phyloP scores from a whole-genome alignment of 2,888 invertebrate species.

The Thera britannica region DNA sequence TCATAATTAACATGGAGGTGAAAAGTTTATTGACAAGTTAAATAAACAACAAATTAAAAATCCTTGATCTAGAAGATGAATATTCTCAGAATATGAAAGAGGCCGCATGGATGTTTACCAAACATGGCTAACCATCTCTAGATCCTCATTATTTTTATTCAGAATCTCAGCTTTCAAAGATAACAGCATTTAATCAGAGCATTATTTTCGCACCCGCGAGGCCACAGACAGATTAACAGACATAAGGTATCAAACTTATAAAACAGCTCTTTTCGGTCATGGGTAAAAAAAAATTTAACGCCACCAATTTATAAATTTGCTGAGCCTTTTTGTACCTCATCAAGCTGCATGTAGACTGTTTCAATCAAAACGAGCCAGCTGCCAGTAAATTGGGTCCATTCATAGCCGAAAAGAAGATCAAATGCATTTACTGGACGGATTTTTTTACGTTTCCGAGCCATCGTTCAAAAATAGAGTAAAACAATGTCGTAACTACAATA shows the following conservation, averaged over 20 bases:
- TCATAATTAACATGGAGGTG: background rate
- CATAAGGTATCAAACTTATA: too few relatives aligned
- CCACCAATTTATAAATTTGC: background rate
- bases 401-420: constrained; percentile 54
- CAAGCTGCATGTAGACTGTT: constrained; percentile 29
- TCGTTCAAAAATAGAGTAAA: constrained; percentile 39
- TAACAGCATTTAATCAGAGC: too few relatives aligned
- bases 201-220: too few relatives aligned
- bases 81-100: too few relatives aligned
- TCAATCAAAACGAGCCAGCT: constrained; percentile 47
- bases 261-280: too few relatives aligned
- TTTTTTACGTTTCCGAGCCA: constrained; percentile 47
- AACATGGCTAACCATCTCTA: too few relatives aligned
- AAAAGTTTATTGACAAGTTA: background rate
- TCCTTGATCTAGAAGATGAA: too few relatives aligned
- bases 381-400: constrained; percentile 56
- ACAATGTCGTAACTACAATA: constrained; percentile 45
- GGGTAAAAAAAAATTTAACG: too few relatives aligned
- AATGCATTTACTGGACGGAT: constrained; percentile 48
- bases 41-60: background rate
- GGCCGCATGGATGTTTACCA: too few relatives aligned
- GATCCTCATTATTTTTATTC: too few relatives aligned
- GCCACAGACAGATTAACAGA: too few relatives aligned
- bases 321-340: constrained; percentile 15
- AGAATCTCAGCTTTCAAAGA: too few relatives aligned